Evolutionary conservation across 1,140 invertebrate species (phyloP).

Genomic region (Drosophila mojavensis): DNA sequence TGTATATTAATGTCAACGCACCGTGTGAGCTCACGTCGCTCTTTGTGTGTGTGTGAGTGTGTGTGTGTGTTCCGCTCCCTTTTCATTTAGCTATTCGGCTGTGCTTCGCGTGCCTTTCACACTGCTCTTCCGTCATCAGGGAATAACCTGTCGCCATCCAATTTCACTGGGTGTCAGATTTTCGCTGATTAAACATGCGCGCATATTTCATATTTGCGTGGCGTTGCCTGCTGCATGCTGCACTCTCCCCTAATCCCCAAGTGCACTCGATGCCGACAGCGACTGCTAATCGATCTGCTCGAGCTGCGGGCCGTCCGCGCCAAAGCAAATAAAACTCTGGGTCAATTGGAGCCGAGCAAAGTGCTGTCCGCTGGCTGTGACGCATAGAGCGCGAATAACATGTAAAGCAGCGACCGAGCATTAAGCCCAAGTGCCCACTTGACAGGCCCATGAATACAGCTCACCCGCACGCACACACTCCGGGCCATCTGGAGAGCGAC

Average conservation of each 20-base stretch:
- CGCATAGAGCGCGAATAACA: slow-evolving; percentile 47
- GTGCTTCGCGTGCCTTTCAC: slow-evolving; percentile 46
- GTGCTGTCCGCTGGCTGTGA: slow-evolving; percentile 10
- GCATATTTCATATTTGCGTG: slow-evolving; percentile 40
- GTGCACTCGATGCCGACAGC: slow-evolving; percentile 38
- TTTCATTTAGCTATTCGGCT: slow-evolving; percentile 31
- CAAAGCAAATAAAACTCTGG: slow-evolving; percentile 46
- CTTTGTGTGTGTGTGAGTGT: slow-evolving; percentile 2
- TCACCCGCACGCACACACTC: slow-evolving; percentile 22
- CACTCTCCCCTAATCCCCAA: background rate
- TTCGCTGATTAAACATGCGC: slow-evolving; percentile 48
- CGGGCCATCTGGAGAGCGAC: slow-evolving; percentile 39
- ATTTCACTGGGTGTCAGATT: slow-evolving; percentile 39
- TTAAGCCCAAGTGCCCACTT: slow-evolving; percentile 63
- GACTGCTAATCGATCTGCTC: slow-evolving; percentile 36
- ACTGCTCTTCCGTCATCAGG: slow-evolving; percentile 13
- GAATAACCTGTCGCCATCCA: slow-evolving; percentile 31
- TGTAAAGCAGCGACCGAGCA: slow-evolving; percentile 28
- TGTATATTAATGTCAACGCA: slow-evolving; percentile 62
- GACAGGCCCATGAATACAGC: slow-evolving; percentile 57
- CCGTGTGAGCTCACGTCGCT: background rate
- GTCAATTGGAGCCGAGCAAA: slow-evolving; percentile 30
- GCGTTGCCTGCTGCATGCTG: slow-evolving; percentile 4
- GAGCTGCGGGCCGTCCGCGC: background rate
- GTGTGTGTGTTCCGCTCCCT: background rate